phyloP scores from a whole-genome alignment of 2,113 vertebrate species.

The Phalacrocorax aristotelis region DNA sequence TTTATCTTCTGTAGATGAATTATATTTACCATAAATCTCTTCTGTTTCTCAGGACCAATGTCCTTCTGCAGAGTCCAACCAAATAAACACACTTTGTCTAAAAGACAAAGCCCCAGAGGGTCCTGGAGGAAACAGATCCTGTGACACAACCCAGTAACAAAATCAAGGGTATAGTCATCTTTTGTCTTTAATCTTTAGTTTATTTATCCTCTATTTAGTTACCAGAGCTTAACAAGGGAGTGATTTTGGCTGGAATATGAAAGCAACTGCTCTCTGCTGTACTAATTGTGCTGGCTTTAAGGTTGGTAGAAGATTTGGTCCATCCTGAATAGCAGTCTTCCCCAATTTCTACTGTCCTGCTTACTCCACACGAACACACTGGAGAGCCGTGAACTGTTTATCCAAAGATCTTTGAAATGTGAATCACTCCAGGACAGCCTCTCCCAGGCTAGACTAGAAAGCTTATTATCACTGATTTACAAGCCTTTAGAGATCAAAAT shows the following conservation, averaged over 20 bases:
- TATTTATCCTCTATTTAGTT: conserved; percentile 61
- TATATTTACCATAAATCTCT: background rate
- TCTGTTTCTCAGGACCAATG: background rate
- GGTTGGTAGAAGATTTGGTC: conserved; percentile 15
- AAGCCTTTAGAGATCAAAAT: conserved; percentile 65
- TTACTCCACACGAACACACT: background rate
- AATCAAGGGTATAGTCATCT: background rate
- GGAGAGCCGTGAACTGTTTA: background rate
- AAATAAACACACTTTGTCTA: background rate
- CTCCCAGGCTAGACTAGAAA: conserved; percentile 53
- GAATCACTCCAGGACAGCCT: conserved; percentile 49
- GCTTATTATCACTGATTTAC: conserved; percentile 68
- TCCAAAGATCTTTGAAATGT: conserved; percentile 55
- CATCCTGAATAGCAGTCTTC: conserved; percentile 29
- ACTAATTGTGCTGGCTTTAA: conserved; percentile 48
- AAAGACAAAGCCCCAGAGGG: background rate
- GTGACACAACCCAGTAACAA: background rate
- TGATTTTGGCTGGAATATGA: conserved; percentile 52
- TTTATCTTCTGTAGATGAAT: background rate
- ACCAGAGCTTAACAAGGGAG: conserved; percentile 23
- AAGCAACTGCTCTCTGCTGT: background rate
- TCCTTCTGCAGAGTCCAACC: background rate
- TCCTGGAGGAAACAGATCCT: background rate
- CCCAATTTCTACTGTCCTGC: background rate
- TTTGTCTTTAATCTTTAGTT: conserved; percentile 26